Conservation (phyloP, 2,888 invertebrate genomes). For the Athetis lepigone region DNA sequence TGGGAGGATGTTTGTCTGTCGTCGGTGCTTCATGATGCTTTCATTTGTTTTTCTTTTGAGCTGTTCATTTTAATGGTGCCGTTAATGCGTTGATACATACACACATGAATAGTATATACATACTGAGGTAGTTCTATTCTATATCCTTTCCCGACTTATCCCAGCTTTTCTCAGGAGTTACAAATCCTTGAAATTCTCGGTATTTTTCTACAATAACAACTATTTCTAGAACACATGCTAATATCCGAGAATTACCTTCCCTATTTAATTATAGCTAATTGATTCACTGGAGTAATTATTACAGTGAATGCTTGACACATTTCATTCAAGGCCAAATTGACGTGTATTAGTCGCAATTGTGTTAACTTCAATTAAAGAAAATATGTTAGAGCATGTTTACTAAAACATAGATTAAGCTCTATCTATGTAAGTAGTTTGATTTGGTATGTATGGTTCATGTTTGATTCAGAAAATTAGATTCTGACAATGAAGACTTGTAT, state of each 20-base stretch:
- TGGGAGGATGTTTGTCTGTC: slow-evolving; percentile 51
- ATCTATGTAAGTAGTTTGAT: background rate
- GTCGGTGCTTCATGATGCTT: slow-evolving; percentile 9
- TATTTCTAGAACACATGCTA: background rate
- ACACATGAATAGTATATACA: no score
- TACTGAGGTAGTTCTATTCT: background rate
- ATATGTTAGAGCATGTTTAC: background rate
- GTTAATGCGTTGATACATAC: slow-evolving; percentile 2
- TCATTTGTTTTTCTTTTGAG: slow-evolving; percentile 26
- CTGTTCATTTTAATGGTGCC: background rate
- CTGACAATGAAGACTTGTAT: background rate
- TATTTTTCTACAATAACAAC: no score
- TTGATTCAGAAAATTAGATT: background rate
- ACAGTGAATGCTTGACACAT: background rate
- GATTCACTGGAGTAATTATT: slow-evolving; percentile 4
- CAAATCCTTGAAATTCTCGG: no score
- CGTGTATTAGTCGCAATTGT: slow-evolving; percentile 3
- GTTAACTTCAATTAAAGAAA: background rate
- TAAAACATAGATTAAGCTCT: background rate
- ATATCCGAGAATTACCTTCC: background rate
- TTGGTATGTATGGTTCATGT: no score
- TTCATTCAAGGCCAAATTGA: slow-evolving; percentile 12
- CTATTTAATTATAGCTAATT: background rate
- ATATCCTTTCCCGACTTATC: no score
- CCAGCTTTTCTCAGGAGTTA: no score